phyloP scores from a whole-genome alignment of 2,113 vertebrate genomes.

The Uropsilus gracilis region DNA sequence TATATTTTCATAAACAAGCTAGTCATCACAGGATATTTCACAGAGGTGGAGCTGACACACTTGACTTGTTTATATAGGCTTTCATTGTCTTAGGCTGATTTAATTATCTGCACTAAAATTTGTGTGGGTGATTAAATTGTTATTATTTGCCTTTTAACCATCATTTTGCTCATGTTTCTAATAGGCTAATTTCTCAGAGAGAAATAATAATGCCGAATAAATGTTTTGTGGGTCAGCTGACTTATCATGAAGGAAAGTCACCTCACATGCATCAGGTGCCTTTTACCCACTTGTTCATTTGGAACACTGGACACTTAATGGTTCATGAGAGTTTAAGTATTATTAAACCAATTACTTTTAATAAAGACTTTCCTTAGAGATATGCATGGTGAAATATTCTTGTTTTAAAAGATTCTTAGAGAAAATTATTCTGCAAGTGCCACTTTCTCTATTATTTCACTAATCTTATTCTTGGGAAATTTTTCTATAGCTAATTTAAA shows the following conservation, averaged over 20 bases:
- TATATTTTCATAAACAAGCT: background rate
- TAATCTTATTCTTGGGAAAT: background rate
- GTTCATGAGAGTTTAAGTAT: background rate
- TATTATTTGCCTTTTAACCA: background rate
- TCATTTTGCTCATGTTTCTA: background rate
- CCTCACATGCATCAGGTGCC: background rate
- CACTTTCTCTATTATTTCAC: background rate
- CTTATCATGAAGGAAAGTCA: background rate
- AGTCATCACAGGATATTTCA: background rate
- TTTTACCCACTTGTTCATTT: background rate
- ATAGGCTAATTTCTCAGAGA: background rate
- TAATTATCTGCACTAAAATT: background rate
- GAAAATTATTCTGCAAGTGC: background rate
- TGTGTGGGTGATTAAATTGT: background rate
- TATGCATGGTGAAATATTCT: background rate
- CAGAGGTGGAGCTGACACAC: background rate
- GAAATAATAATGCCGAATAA: background rate
- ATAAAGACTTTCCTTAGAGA: background rate
- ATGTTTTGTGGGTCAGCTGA: background rate
- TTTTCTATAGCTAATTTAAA: background rate
- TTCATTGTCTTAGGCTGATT: background rate
- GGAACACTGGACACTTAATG: background rate
- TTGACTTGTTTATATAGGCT: background rate
- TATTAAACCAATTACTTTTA: background rate
- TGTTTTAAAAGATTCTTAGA: background rate